Percentiles rank a stretch among this genome's conserved stretches.
Conservation (phyloP, 2,888 invertebrate species). For the Lasioglossum calceatum region DNA sequence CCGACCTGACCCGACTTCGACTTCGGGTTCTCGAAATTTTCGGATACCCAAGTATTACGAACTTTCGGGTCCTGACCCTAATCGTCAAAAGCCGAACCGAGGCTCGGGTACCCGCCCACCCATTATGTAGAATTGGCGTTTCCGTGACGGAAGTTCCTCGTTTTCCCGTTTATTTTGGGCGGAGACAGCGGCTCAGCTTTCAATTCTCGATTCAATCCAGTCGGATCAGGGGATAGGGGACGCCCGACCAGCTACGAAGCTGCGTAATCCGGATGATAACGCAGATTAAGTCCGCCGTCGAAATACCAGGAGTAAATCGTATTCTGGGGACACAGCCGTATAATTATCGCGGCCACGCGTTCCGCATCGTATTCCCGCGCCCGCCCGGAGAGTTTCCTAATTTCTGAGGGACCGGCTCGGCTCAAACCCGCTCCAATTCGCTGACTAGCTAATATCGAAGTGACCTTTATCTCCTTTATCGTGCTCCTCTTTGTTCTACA, state of each 20-base stretch:
- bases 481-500: neutral
- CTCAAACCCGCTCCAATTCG: slow-evolving; percentile 44
- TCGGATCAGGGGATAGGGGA: slow-evolving; percentile 35
- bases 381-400: slow-evolving; percentile 39
- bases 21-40: too few species aligned
- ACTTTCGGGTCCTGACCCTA: too few species aligned
- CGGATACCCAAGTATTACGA: too few species aligned
- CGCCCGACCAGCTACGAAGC: slow-evolving; percentile 41
- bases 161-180: slow-evolving; percentile 1
- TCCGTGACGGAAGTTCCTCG: neutral
- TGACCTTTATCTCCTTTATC: slow-evolving; percentile 36
- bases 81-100: too few species aligned
- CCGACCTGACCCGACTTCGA: too few species aligned
- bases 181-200: slow-evolving; percentile 8
- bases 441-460: slow-evolving; percentile 48
- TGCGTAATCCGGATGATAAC: slow-evolving; percentile 75
- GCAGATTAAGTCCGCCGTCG: slow-evolving; percentile 74
- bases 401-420: slow-evolving; percentile 42
- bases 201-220: slow-evolving; percentile 34
- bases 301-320: slow-evolving; percentile 75
- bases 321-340: slow-evolving; percentile 67
- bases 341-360: slow-evolving; percentile 67
- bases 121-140: too few species aligned
- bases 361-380: slow-evolving; percentile 48
- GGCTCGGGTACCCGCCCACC: too few species aligned